phyloP scores from a whole-genome alignment of 2,797 vertebrate genomes.

The Agapornis canus region DNA sequence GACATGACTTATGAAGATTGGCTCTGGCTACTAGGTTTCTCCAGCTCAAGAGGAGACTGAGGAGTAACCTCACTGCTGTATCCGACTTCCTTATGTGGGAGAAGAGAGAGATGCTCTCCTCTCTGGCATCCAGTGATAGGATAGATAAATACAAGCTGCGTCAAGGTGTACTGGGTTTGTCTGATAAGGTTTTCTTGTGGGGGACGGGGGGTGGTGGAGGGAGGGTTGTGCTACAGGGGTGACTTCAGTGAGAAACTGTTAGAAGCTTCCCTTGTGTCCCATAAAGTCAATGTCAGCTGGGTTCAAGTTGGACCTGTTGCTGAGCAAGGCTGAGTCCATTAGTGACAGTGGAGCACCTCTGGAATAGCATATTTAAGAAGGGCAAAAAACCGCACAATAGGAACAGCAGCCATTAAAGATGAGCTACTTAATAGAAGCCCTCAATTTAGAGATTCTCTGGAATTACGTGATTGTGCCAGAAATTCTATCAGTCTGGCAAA shows the following conservation, averaged over 20 bases:
- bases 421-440: background rate
- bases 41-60: background rate
- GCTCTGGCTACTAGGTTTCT: background rate
- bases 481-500: slow-evolving; percentile 22
- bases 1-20: background rate
- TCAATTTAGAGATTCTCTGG: background rate
- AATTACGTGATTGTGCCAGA: background rate
- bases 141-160: background rate
- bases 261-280: background rate
- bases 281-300: background rate
- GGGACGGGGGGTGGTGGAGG: too few species aligned
- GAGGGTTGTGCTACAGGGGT: background rate
- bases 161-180: background rate
- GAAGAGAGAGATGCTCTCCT: background rate
- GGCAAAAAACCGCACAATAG: background rate
- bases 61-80: background rate
- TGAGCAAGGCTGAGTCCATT: too few species aligned
- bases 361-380: background rate
- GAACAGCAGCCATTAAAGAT: background rate
- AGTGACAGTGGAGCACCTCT: background rate
- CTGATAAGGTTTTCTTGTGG: background rate
- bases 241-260: background rate
- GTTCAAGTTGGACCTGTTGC: background rate
- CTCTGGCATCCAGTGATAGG: background rate
- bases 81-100: background rate